A percentile compares a stretch with the other conserved stretches of the same genome.
phyloP scores from a whole-genome alignment of 2,888 invertebrate species.

The Heteromyza rotundicornis region DNA sequence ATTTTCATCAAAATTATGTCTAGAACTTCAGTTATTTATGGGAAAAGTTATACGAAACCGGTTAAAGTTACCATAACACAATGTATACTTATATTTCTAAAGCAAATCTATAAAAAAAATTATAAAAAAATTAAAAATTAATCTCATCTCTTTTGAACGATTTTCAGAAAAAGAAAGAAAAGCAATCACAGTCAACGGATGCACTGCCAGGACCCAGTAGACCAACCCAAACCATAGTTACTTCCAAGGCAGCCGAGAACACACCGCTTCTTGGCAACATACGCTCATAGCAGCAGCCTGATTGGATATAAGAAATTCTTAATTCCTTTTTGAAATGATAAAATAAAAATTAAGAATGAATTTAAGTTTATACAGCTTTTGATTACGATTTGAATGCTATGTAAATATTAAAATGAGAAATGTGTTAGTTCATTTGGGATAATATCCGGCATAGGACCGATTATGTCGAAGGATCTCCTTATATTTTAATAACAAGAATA shows the following conservation, averaged over 20 bases:
- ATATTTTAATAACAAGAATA: too few relatives aligned
- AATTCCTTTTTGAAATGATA: conserved; percentile 15
- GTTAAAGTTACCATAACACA: too few relatives aligned
- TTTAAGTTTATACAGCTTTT: too few relatives aligned
- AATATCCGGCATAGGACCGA: too few relatives aligned
- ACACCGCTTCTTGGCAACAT: conserved; percentile 59
- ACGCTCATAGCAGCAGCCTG: conserved; percentile 61
- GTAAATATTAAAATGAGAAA: too few relatives aligned
- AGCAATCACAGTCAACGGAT: background rate
- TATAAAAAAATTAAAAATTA: background rate
- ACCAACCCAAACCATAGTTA: conserved; percentile 27
- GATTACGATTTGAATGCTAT: too few relatives aligned
- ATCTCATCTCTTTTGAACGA: background rate
- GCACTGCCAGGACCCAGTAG: conserved; percentile 34
- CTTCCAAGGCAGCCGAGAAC: conserved; percentile 50
- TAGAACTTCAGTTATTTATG: too few relatives aligned
- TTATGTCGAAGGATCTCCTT: too few relatives aligned
- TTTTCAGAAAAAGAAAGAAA: background rate
- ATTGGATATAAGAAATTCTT: conserved; percentile 58
- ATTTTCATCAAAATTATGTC: too few relatives aligned
- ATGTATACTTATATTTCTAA: too few relatives aligned
- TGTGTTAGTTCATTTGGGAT: too few relatives aligned
- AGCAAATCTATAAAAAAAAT: background rate
- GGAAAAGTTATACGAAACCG: too few relatives aligned
- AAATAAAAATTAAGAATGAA: background rate